phyloP scores from a whole-genome alignment of 2,797 vertebrate species.

The Hapalemur alaotrensis region DNA sequence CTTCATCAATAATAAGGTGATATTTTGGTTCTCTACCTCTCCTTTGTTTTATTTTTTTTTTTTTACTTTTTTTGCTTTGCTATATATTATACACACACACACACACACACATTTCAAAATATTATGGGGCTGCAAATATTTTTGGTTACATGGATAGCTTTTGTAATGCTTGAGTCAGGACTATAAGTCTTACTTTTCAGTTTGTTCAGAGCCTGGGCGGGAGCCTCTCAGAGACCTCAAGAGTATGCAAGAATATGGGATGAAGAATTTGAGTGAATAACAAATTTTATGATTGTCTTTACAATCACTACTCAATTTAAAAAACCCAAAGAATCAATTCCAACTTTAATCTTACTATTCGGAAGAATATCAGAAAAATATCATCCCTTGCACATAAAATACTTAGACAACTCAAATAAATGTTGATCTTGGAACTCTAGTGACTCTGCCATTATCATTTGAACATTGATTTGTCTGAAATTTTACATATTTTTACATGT shows the following conservation, averaged over 20 bases:
- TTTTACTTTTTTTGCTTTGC: too few species aligned
- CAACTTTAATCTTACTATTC: background rate
- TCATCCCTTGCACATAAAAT: background rate
- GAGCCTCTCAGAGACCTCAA: background rate
- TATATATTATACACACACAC: too few species aligned
- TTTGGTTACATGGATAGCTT: too few species aligned
- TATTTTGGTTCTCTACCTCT: background rate
- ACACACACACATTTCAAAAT: too few species aligned
- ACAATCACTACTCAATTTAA: background rate
- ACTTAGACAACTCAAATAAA: background rate
- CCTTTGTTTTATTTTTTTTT: background rate
- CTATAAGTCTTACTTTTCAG: background rate
- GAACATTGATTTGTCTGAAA: background rate
- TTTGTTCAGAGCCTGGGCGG: background rate
- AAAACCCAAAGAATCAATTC: background rate
- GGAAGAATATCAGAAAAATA: background rate
- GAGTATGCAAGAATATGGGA: background rate
- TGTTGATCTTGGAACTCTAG: background rate
- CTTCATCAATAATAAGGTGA: background rate
- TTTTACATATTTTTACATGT: background rate
- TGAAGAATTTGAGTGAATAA: background rate
- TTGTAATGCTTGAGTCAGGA: too few species aligned
- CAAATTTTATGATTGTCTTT: background rate
- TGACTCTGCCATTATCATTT: background rate
- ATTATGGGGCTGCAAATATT: too few species aligned